Evolutionary conservation across 2,113 vertebrate species (phyloP).

Genomic region (Lagopus muta): DNA sequence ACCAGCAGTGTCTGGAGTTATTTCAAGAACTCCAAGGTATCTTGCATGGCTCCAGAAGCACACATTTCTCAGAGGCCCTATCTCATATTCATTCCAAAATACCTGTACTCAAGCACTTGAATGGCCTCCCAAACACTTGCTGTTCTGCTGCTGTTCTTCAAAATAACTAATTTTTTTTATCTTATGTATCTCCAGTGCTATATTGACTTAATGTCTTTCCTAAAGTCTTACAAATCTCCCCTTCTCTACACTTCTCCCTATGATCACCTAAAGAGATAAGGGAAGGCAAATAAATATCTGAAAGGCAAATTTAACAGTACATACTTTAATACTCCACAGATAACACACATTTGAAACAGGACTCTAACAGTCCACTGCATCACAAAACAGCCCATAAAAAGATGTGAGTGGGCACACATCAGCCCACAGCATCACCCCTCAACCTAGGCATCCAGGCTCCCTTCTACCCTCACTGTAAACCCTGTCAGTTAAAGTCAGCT

Average conservation of each 20-base stretch:
- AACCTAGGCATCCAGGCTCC: neutral
- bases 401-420: rapidly evolving
- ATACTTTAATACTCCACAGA: neutral
- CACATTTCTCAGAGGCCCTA: neutral
- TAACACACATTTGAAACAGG: neutral
- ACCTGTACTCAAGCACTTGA: neutral
- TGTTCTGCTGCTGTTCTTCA: neutral
- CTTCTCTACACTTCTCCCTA: neutral
- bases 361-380: neutral
- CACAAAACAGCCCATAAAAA: neutral
- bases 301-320: neutral
- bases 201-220: neutral
- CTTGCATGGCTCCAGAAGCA: neutral
- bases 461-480: neutral
- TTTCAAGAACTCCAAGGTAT: neutral
- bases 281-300: neutral
- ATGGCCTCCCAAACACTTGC: neutral
- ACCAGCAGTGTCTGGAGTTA: neutral
- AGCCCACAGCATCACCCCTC: rapidly evolving
- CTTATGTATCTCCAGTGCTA: neutral
- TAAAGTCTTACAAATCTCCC: neutral
- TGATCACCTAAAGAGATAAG: neutral
- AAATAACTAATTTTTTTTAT: neutral
- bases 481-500: neutral
- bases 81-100: neutral